These are phyloP conservation scores for Chaetodon trifasciatus DNA, from an alignment of 2,797 vertebrate genomes.

Conservation along the genomic window DNA sequence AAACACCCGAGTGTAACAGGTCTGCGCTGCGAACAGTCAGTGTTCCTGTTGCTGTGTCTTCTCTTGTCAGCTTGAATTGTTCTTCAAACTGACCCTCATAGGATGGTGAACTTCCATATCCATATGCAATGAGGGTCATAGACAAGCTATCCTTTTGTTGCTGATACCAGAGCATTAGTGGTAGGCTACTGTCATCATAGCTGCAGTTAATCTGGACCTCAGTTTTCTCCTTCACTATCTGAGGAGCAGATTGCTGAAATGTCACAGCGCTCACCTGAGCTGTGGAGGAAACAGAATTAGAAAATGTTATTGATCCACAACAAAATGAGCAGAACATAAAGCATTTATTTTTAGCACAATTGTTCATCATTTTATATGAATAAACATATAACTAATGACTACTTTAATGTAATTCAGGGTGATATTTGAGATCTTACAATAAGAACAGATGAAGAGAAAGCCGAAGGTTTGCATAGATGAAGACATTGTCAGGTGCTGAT, in stretches of 20 bases:
- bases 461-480: neutral
- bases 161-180: conserved; percentile 66
- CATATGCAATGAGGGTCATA: conserved; percentile 45
- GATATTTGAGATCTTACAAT: neutral
- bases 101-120: neutral
- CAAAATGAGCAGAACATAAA: neutral
- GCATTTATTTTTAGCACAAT: accelerated
- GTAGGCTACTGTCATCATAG: conserved; percentile 19
- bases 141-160: neutral
- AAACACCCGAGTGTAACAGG: conserved; percentile 47
- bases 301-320: neutral
- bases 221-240: conserved; percentile 1
- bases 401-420: neutral
- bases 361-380: neutral
- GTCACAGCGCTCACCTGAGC: neutral
- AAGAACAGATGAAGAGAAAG: conserved; percentile 7
- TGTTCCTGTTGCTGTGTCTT: neutral
- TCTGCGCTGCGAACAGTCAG: conserved; percentile 41
- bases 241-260: conserved; percentile 26
- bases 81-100: conserved; percentile 4
- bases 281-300: conserved; percentile 9
- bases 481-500: conserved; percentile 15
- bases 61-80: neutral
- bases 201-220: conserved; percentile 42
- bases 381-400: neutral